A percentile compares a stretch with the other conserved stretches of the same genome.
These are phyloP conservation scores for Stichodactyla mertensii DNA, from an alignment of 64 coral and sea anemone genomes.

Conservation along the genomic window DNA sequence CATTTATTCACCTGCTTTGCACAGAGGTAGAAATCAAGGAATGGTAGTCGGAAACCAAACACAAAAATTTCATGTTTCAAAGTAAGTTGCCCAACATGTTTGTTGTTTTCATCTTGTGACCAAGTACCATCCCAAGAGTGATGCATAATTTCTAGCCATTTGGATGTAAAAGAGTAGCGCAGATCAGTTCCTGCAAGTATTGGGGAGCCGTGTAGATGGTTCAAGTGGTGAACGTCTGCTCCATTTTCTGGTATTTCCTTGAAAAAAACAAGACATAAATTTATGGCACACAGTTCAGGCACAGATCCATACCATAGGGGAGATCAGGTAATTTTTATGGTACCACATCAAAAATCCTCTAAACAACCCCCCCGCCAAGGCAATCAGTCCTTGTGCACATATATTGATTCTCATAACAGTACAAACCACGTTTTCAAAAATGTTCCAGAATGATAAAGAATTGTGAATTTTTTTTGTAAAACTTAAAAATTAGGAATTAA, in stretches of 20 bases:
- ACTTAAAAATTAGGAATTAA: no score
- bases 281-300: not conserved
- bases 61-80: slow-evolving; percentile 36
- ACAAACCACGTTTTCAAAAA: no score
- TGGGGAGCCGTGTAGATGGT: slow-evolving; percentile 51
- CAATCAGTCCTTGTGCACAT: no score
- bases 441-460: no score
- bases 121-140: slow-evolving; percentile 65
- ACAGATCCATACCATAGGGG: no score
- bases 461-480: no score
- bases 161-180: slow-evolving; percentile 41
- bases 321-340: no score
- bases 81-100: slow-evolving; percentile 55
- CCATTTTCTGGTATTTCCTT: slow-evolving; percentile 94
- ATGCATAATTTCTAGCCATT: slow-evolving; percentile 44
- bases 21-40: slow-evolving; percentile 56
- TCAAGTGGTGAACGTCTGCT: slow-evolving; percentile 67
- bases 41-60: slow-evolving; percentile 67
- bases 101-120: slow-evolving; percentile 53
- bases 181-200: slow-evolving; percentile 59
- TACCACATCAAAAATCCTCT: no score
- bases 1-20: slow-evolving; percentile 68
- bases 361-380: no score
- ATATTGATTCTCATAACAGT: no score
- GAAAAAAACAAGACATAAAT: not conserved